Conservation (phyloP, 2,888 invertebrate genomes). For the Gymnosoma rotundatum region DNA sequence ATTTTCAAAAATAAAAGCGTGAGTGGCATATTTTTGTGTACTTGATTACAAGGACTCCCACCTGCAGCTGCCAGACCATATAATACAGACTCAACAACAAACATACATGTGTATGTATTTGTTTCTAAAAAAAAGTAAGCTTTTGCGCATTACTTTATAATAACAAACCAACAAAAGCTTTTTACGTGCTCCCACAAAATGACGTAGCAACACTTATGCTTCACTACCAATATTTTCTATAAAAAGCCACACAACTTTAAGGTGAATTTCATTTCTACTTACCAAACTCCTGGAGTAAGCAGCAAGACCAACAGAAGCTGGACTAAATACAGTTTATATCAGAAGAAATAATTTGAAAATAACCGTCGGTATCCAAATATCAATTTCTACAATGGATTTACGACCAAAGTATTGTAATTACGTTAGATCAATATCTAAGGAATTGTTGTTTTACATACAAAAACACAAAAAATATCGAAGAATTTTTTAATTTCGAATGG, state of each 20-base stretch:
- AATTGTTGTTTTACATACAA: constrained; percentile 61
- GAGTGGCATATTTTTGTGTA: constrained; percentile 16
- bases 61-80: constrained; percentile 30
- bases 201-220: not conserved
- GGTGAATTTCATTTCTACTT: constrained; percentile 69
- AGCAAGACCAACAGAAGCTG: constrained; percentile 6
- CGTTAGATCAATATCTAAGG: constrained; percentile 49
- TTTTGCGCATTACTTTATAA: constrained; percentile 66
- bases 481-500: constrained; percentile 37
- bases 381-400: constrained; percentile 44
- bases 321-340: not conserved
- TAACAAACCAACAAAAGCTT: constrained; percentile 36
- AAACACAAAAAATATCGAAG: constrained; percentile 63
- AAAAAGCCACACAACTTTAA: constrained; percentile 53
- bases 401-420: constrained; percentile 51
- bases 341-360: not conserved
- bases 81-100: constrained; percentile 23
- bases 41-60: constrained; percentile 31
- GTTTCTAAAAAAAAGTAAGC: constrained; percentile 38
- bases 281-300: constrained; percentile 59
- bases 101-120: not conserved
- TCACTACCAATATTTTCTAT: constrained; percentile 30
- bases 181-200: not conserved
- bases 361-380: constrained; percentile 50
- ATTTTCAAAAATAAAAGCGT: constrained; percentile 2